Percentiles rank a stretch among this genome's conserved stretches.
Conservation (phyloP, 1,140 invertebrate species). For the Penaeus chinensis region DNA sequence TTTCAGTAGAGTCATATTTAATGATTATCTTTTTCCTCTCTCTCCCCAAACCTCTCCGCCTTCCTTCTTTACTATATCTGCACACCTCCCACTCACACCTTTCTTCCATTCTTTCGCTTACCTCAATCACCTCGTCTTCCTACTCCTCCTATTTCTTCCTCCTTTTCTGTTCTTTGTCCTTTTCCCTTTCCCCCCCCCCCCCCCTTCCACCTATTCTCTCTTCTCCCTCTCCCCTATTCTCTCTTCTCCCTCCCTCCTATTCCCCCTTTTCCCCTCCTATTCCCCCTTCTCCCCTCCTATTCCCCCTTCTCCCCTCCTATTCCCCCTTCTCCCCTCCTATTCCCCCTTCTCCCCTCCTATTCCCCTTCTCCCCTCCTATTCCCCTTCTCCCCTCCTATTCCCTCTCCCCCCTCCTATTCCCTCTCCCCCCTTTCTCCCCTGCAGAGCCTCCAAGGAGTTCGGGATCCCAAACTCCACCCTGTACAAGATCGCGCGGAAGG, state of each 20-base stretch:
- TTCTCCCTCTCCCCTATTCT: background rate
- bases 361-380: background rate
- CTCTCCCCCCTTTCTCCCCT: background rate
- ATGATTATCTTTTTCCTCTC: no score
- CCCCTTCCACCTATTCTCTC: background rate
- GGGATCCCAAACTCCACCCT: slow-evolving; percentile 89
- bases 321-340: background rate
- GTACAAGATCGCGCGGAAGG: slow-evolving; percentile 89
- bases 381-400: background rate
- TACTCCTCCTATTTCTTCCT: background rate
- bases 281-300: background rate
- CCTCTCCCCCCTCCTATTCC: background rate
- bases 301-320: background rate
- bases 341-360: background rate
- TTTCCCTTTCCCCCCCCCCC: background rate
- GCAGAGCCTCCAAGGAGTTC: slow-evolving; percentile 89
- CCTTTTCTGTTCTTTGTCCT: background rate
- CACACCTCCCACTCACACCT: no score
- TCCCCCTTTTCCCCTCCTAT: background rate
- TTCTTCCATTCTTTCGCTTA: no score
- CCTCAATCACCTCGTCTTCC: no score
- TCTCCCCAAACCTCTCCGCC: no score
- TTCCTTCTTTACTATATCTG: no score
- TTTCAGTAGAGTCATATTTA: no score
- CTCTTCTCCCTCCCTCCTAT: background rate